These are phyloP conservation scores for Rhinophrynus dorsalis DNA, from an alignment of 2,797 vertebrate species.

Conservation along the genomic window DNA sequence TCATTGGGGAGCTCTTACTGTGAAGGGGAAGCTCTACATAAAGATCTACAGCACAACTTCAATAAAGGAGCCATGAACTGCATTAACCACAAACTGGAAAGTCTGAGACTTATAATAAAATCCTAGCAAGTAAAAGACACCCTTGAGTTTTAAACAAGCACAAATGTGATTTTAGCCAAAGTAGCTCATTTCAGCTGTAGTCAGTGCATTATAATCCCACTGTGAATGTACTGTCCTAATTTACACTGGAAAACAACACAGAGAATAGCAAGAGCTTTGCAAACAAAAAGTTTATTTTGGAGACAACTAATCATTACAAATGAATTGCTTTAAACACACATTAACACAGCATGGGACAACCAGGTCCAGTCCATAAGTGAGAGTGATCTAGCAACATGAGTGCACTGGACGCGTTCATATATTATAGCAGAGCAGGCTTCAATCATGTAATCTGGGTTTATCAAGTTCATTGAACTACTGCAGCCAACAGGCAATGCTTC, in stretches of 20 bases:
- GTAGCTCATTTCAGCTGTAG: conserved; percentile 32
- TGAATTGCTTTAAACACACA: conserved; percentile 13
- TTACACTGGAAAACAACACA: conserved; percentile 15
- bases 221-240: conserved; percentile 30
- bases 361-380: background rate
- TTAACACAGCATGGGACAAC: conserved; percentile 27
- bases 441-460: too few species aligned
- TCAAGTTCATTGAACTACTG: too few species aligned
- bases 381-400: background rate
- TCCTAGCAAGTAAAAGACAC: conserved; percentile 33
- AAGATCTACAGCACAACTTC: conserved; percentile 28
- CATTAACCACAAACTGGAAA: conserved; percentile 19
- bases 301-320: conserved; percentile 45
- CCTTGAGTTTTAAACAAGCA: conserved; percentile 42
- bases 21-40: conserved; percentile 15
- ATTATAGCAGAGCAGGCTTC: too few species aligned
- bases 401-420: too few species aligned
- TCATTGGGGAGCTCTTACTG: background rate
- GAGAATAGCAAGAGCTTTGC: conserved; percentile 20
- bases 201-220: conserved; percentile 14
- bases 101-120: conserved; percentile 34
- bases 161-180: conserved; percentile 45
- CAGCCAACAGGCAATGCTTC: too few species aligned
- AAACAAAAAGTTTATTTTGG: conserved; percentile 28
- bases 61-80: conserved; percentile 13